Conservation (phyloP, 2,113 vertebrate species). For the Ciconia boyciana region DNA sequence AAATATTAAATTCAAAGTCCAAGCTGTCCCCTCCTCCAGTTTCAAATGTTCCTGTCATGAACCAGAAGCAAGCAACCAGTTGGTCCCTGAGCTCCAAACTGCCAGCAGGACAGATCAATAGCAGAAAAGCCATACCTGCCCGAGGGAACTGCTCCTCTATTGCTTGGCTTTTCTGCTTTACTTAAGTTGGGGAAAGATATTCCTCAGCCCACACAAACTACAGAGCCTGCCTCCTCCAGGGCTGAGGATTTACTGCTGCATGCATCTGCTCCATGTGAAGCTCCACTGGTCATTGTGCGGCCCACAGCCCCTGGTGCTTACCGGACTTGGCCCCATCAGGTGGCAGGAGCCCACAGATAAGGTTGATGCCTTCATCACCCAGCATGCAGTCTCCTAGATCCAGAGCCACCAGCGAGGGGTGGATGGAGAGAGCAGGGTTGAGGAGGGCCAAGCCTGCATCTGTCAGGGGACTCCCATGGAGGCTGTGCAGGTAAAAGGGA, state of each 20-base stretch:
- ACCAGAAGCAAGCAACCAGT: background rate
- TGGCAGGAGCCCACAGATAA: slow-evolving; percentile 93
- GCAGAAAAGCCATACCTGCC: background rate
- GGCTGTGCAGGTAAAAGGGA: slow-evolving; percentile 71
- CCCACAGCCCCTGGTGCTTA: slow-evolving; percentile 61
- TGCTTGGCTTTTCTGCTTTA: background rate
- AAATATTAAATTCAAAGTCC: background rate
- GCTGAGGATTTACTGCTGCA: background rate
- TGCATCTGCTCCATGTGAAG: background rate
- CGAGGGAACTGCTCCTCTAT: background rate
- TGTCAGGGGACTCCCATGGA: slow-evolving; percentile 91
- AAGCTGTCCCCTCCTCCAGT: background rate
- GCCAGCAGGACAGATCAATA: background rate
- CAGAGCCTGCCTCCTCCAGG: background rate
- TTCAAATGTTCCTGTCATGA: background rate
- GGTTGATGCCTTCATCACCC: slow-evolving; percentile 89
- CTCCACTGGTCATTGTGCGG: background rate
- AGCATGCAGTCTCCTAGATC: slow-evolving; percentile 96
- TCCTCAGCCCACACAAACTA: background rate
- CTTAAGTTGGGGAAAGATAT: background rate
- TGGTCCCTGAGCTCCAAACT: background rate
- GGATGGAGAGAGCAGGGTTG: slow-evolving; percentile 86
- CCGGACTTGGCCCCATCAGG: slow-evolving; percentile 96
- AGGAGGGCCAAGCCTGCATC: slow-evolving; percentile 89
- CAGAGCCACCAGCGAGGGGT: slow-evolving; percentile 90